phyloP scores from a whole-genome alignment of 2,888 invertebrate species.

The Nemapogon koenigi region DNA sequence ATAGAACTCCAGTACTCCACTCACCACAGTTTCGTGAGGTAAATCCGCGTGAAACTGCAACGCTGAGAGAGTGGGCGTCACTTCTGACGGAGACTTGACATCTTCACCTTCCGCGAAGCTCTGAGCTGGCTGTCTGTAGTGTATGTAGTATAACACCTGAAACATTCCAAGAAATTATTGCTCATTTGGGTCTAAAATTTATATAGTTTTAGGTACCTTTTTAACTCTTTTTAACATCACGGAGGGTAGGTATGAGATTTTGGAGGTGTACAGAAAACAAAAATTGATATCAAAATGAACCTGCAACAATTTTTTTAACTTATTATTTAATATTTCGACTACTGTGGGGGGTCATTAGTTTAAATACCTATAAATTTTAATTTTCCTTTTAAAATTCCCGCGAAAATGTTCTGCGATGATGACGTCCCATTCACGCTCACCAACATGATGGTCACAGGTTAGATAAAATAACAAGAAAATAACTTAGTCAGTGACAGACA shows the following conservation, averaged over 20 bases:
- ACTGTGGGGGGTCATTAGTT: too few species aligned
- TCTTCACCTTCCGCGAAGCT: conserved; percentile 72
- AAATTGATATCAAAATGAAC: background rate
- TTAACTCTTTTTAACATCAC: background rate
- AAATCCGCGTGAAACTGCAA: conserved; percentile 86
- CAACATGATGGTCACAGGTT: too few species aligned
- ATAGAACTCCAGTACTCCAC: too few species aligned
- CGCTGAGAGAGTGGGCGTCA: conserved; percentile 79
- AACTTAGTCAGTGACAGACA: too few species aligned
- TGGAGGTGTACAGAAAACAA: background rate
- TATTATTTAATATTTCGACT: too few species aligned
- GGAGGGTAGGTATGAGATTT: background rate
- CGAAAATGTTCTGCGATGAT: too few species aligned
- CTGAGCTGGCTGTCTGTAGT: conserved; percentile 73
- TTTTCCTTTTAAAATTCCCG: too few species aligned
- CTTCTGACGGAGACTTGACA: conserved; percentile 56
- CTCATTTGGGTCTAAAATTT: background rate
- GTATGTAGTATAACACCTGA: conserved; percentile 84
- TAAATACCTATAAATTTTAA: too few species aligned
- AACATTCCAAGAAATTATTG: conserved; percentile 12
- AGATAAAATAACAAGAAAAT: too few species aligned
- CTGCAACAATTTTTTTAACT: too few species aligned
- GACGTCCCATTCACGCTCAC: too few species aligned
- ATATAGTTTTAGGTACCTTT: background rate
- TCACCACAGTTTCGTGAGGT: conserved; percentile 86